phyloP scores from a whole-genome alignment of 2,113 vertebrate genomes.

The Eurypyga helias region DNA sequence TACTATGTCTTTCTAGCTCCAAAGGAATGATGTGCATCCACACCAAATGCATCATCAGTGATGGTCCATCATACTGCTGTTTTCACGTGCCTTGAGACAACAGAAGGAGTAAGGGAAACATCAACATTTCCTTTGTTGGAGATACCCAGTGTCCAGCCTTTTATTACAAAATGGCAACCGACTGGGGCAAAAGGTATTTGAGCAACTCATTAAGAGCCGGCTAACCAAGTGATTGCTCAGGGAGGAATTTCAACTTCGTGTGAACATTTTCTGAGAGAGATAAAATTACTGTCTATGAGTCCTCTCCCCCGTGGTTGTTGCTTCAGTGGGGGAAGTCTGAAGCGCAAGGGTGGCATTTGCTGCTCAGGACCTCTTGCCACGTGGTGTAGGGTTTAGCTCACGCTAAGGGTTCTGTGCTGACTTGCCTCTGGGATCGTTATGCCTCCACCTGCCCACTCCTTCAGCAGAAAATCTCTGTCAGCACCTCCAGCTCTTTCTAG shows the following conservation, averaged over 20 bases:
- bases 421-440: background rate
- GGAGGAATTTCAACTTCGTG: background rate
- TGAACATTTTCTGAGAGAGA: background rate
- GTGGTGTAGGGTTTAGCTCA: background rate
- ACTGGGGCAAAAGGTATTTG: background rate
- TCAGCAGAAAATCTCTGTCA: background rate
- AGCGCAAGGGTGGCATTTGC: background rate
- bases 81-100: background rate
- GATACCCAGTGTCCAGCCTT: background rate
- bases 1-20: background rate
- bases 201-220: background rate
- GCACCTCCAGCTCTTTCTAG: background rate
- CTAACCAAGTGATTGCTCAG: background rate
- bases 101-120: background rate
- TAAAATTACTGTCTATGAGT: background rate
- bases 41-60: fast-evolving
- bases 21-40: background rate
- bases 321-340: background rate
- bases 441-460: background rate
- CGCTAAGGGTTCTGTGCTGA: background rate
- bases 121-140: background rate
- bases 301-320: background rate
- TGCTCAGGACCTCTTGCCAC: background rate
- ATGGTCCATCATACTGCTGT: background rate
- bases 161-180: background rate